Evolutionary conservation across 2,113 vertebrate genomes (phyloP), one percentile per base, ranked within the genome.

Genomic region (Conger conger): DNA sequence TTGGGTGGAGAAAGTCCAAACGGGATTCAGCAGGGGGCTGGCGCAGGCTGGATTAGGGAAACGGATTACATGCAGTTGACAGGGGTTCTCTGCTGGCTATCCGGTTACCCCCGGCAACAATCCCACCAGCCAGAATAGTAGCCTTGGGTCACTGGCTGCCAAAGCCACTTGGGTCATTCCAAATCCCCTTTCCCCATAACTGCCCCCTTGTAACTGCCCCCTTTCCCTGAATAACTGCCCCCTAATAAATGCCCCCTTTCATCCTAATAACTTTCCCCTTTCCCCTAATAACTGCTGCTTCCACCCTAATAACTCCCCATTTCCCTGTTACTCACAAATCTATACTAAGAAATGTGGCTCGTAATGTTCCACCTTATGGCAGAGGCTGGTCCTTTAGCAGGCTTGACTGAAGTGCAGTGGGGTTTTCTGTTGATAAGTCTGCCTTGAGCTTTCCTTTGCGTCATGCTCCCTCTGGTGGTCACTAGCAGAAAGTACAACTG

Each of bases 271-370:
- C n/a, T n/a, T 37, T n/a, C n/a, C n/a, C n/a, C n/a, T n/a, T n/a
- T n/a, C n/a, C n/a, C 8, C 33, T 79, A 33, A 23, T 79, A 79
- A 79, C 78, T 42, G 18, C n/a, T 18, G 17, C n/a, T n/a, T n/a
- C n/a, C n/a, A n/a, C n/a, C n/a, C n/a, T n/a, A n/a, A n/a, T n/a
- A n/a, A n/a, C n/a, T 18, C 78, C 37, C 27, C 37, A 1, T 78
- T 78, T 78, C 11, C 20, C 79, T n/a, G 13, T 80, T 53, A 50
- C 79, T 80, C 40, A 80, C 9, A 33, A 0, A 3, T 53, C 45
- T 80, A 80, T 80, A 45, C 45, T 80, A 50, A 80, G 79, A 80
- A 50, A 50, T 80, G 16, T 37, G 37, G 38, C 79, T 16, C 18
- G 11, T 23, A n/a, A 33, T 50, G 50, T 80, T 80, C 79, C 79